Evolutionary conservation across 2,888 invertebrate species (phyloP).

Genomic region (Nebria brevicollis): DNA sequence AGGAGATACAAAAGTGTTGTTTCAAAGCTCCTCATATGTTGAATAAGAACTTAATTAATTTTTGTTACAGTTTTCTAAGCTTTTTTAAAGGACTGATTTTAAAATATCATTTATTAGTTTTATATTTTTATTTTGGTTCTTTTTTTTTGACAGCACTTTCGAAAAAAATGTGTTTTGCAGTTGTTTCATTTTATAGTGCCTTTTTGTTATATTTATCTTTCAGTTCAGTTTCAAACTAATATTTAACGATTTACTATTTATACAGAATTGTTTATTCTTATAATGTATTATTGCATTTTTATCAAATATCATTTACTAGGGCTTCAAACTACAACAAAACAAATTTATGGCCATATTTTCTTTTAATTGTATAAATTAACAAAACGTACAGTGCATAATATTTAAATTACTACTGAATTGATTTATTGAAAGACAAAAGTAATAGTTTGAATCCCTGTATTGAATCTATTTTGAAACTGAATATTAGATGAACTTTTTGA

Average conservation of each 20-base stretch:
- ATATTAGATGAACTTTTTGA: not conserved
- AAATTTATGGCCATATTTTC: not conserved
- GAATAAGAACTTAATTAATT: not conserved
- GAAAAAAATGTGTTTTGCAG: not conserved
- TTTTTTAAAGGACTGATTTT: not conserved
- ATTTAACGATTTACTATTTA: not conserved
- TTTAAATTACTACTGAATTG: not conserved
- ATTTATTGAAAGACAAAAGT: no score
- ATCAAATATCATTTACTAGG: not conserved
- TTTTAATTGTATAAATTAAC: not conserved
- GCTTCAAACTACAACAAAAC: not conserved
- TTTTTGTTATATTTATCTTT: not conserved
- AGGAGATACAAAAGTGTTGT: not conserved
- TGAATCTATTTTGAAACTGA: not conserved
- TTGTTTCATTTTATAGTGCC: not conserved
- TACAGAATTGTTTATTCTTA: no score
- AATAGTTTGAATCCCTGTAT: not conserved
- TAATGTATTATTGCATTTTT: not conserved
- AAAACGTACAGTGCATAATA: not conserved
- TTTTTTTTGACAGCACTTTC: not conserved
- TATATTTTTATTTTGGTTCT: not conserved
- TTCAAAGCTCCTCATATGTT: not conserved
- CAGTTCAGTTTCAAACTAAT: not conserved
- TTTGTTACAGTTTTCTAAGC: not conserved
- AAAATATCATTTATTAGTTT: not conserved